Evolutionary conservation across 2,888 invertebrate species (phyloP), one percentile per base, ranked within the genome.

Genomic region (Elysia crispata): DNA sequence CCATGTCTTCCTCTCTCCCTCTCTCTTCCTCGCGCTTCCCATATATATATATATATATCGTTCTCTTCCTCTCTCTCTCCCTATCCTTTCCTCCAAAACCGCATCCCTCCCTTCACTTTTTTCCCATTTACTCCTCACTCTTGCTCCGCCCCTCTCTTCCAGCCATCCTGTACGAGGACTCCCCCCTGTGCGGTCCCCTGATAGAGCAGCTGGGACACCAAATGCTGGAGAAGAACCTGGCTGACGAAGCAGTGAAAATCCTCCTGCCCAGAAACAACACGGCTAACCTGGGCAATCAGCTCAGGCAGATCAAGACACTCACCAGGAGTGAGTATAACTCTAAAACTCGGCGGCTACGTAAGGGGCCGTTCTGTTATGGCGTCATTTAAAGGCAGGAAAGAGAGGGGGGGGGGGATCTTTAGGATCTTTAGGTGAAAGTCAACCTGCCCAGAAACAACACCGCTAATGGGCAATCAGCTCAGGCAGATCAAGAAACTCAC

Each of bases 111-210:
- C 11, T 41, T 3, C 41, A 41, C 41, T 41, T 41, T 11, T 11
- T 6, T 41, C 41, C 11, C 41, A 41, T 11, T 41, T 41, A 11
- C 11, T 41, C 11, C 11, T 41, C 3, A 6, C 3, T 41, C 41
- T 41, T 11, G 3, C 30, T 31, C 30, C 20, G 30, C n/a, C 15
- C 28, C 69, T 6, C 33, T 13, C 33, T 25, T 1, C 3, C 41
- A 79, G 79, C 74, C 5, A 13, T 79, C 28, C 28, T 79, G 23
- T 66, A 74, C 15, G 74, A 79, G 15, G 67, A 64, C 30, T 54
- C 73, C 25, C 73, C 73, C 18, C 13, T 74, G 31, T 79, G 79
- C 64, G 64, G 33, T 15, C 49, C 64, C 20, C 31, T 74, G 30
- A 30, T 74, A 25, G 25, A 41, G 6, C 73, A 79, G 11, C 20